Base-by-base conservation (phyloP, 2,113 vertebrate species). In the Mandrillus leucophaeus region DNA sequence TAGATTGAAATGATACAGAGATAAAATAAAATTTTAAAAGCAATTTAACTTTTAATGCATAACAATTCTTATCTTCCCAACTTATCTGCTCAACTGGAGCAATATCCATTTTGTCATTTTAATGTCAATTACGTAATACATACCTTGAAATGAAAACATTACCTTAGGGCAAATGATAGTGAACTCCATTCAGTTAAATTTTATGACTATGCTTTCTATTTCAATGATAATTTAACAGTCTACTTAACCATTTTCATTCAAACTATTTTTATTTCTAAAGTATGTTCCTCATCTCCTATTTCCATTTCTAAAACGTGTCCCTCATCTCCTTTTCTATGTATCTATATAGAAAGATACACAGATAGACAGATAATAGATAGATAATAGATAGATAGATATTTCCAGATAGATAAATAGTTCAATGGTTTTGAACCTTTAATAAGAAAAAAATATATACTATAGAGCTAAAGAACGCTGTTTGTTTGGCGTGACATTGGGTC, bases 211-310 rank as follows among this genome's bases (percentile, higher is more conserved):
- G 96, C 98, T 95, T 96, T 98, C 98, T 98, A 98, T 97, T 98
- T 97, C 97, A 98, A 98, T 72, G 98, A 98, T 98, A 98, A 98
- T 98, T 98, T 98, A 98, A 98, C 96, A 95, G 97, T 98, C 97
- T 98, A 98, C 98, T 98, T 98, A 98, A 98, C 98, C 97, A 50
- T 50, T 50, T 50, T 50, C 50, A 50, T 50, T 50, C 13, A 96
- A 97, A 95, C 93, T 94, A 73, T 97, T 98, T 98, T 97, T 64
- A 95, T 96, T 97, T 92, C 95, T 97, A 93, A 96, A 98, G 97
- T 98, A 96, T 97, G 96, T 97, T 92, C 97, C 98, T 97, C 96
- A 98, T 96, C 32, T 16, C 32, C 32, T n/a, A 25, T 59, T 59
- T 59, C 66, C 35, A 17, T 59, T 59, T 59, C 66, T 70, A 17